phyloP scores from a whole-genome alignment of 53 echinoderm and acorn worm genomes.

The Echinometra lucunter region DNA sequence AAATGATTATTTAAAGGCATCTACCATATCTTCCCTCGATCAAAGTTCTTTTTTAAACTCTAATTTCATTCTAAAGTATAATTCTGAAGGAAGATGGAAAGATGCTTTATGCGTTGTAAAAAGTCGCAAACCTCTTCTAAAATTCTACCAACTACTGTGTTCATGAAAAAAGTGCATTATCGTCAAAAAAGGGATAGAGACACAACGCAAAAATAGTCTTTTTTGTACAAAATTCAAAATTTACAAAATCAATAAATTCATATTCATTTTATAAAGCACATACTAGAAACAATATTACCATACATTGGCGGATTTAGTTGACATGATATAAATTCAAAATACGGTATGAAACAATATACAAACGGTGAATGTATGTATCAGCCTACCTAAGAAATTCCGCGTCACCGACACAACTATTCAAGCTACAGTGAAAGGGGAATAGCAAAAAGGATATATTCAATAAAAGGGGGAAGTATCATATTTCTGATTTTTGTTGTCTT shows the following conservation, averaged over 20 bases:
- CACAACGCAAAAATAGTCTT: conserved; percentile 43
- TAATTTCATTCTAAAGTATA: neutral
- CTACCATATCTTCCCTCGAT: neutral
- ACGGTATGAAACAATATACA: neutral
- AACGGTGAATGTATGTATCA: neutral
- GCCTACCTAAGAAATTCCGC: neutral
- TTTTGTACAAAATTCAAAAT: conserved; percentile 62
- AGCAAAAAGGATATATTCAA: neutral
- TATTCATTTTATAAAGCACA: conserved; percentile 48
- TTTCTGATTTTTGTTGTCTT: neutral
- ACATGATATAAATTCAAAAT: conserved; percentile 24
- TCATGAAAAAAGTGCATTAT: conserved; percentile 51
- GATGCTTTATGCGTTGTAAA: neutral
- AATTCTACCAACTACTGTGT: conserved; percentile 28
- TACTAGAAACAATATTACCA: conserved; percentile 24
- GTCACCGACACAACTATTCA: neutral
- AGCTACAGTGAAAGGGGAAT: neutral
- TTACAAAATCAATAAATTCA: conserved; percentile 44
- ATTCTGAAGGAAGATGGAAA: neutral
- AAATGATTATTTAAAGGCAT: neutral
- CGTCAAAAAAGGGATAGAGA: conserved; percentile 39
- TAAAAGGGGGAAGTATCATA: neutral
- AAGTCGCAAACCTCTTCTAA: neutral
- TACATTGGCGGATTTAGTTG: conserved; percentile 39
- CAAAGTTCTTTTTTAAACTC: neutral